A percentile compares a stretch with the other conserved stretches of the same genome.
Evolutionary conservation across 2,113 vertebrate genomes (phyloP).

Genomic region (Gymnorhina tibicen): DNA sequence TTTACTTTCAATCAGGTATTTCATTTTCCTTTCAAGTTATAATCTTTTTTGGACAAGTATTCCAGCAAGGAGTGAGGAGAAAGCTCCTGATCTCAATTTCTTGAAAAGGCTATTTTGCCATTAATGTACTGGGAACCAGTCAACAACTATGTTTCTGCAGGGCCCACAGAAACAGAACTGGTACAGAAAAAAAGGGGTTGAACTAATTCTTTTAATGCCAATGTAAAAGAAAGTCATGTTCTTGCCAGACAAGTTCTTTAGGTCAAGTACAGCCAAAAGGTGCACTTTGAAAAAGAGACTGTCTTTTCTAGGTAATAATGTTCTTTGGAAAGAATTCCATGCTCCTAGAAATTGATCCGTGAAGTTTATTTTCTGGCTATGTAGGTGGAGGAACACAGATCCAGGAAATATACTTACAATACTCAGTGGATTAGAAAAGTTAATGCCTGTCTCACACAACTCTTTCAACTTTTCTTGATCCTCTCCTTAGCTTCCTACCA

Average conservation of each 20-base stretch:
- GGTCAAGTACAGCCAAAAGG: not conserved
- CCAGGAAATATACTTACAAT: not conserved
- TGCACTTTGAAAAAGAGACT: not conserved
- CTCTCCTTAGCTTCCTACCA: not conserved
- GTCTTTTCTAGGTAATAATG: not conserved
- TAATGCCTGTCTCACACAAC: not conserved
- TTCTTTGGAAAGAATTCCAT: not conserved
- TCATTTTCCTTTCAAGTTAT: not conserved
- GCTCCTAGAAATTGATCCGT: not conserved
- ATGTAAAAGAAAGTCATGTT: not conserved
- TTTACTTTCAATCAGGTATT: not conserved
- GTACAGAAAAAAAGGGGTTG: not conserved
- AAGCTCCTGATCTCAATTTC: not conserved
- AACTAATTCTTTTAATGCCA: not conserved
- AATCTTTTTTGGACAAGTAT: not conserved
- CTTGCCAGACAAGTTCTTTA: not conserved
- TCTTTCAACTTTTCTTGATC: not conserved
- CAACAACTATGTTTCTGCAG: not conserved
- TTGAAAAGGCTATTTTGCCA: not conserved
- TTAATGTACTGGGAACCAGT: not conserved
- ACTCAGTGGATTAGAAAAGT: not conserved
- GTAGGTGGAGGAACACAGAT: not conserved
- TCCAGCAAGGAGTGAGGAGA: not conserved
- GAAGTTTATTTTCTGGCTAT: conserved; percentile 7
- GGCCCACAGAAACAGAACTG: not conserved